Percentiles rank a stretch among this genome's conserved stretches.
phyloP scores from a whole-genome alignment of 2,888 invertebrate species.

The Megamerina dolium region DNA sequence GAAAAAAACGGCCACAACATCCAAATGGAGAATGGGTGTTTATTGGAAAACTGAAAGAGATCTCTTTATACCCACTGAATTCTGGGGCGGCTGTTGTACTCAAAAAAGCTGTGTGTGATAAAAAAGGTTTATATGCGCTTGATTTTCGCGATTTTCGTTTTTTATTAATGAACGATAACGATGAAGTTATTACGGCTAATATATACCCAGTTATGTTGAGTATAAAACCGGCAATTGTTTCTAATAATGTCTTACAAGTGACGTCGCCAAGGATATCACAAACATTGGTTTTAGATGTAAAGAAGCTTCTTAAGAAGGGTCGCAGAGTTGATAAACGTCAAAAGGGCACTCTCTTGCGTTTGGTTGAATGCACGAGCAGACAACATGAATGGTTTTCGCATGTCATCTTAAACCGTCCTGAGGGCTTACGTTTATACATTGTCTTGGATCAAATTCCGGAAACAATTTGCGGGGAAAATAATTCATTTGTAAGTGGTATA shows the following conservation, averaged over 20 bases:
- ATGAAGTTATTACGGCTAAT: constrained; percentile 10
- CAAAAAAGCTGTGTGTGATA: constrained; percentile 12
- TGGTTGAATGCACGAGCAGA: constrained; percentile 13
- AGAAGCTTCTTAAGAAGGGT: too few species aligned
- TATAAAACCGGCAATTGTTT: constrained; percentile 10
- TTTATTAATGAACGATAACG: constrained; percentile 7
- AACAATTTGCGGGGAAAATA: constrained; percentile 4
- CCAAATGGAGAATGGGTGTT: constrained; percentile 13
- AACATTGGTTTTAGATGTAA: too few species aligned
- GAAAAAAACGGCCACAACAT: not conserved
- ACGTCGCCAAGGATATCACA: too few species aligned
- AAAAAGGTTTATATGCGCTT: constrained; percentile 8
- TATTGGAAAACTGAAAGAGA: constrained; percentile 14
- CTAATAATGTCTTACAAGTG: too few species aligned
- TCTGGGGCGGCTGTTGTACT: constrained; percentile 14
- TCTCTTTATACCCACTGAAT: constrained; percentile 17
- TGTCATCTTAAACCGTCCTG: constrained; percentile 7
- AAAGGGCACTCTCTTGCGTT: constrained; percentile 1
- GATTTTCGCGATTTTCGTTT: constrained; percentile 17
- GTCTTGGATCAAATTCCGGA: constrained; percentile 5
- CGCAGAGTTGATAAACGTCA: too few species aligned
- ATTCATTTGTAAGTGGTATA: constrained; percentile 7
- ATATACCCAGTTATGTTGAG: constrained; percentile 17
- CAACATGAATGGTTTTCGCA: constrained; percentile 20
- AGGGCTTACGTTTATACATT: constrained; percentile 14